These are phyloP conservation scores for Ricordea florida DNA, from an alignment of 92 coral and sea anemone species.

Conservation along the genomic window DNA sequence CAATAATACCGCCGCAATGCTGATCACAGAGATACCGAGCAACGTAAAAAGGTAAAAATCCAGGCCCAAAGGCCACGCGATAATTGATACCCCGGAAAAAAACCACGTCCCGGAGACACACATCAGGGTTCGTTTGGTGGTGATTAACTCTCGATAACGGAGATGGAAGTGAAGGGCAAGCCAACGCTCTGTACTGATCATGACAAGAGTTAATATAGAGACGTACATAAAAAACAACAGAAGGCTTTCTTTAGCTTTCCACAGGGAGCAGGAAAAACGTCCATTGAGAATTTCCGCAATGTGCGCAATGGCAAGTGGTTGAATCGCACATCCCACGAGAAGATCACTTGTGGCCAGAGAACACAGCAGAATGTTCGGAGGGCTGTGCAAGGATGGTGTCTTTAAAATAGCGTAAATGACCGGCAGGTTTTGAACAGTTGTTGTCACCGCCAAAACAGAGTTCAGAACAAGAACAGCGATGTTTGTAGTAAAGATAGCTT, in stretches of 20 bases:
- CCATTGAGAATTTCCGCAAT: neutral
- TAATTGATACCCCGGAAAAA: neutral
- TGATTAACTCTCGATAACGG: slow-evolving; percentile 1
- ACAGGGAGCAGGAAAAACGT: neutral
- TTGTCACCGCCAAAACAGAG: slow-evolving; percentile 1
- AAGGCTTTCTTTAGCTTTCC: slow-evolving; percentile 4
- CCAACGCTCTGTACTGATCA: slow-evolving; percentile 29
- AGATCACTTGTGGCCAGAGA: slow-evolving; percentile 16
- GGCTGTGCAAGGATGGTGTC: slow-evolving; percentile 19
- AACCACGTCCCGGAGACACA: neutral
- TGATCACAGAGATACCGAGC: neutral
- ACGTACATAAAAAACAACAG: slow-evolving; percentile 4
- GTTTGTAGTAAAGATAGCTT: neutral
- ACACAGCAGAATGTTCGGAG: slow-evolving; percentile 10
- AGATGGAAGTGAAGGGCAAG: slow-evolving; percentile 12
- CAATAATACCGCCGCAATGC: neutral
- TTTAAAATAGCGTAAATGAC: slow-evolving; percentile 9
- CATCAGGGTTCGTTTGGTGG: neutral
- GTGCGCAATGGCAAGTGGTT: slow-evolving; percentile 15
- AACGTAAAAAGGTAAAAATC: neutral
- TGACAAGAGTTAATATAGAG: neutral
- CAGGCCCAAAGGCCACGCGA: slow-evolving; percentile 9
- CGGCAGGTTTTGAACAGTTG: slow-evolving; percentile 10
- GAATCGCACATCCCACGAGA: neutral
- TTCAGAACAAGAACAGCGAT: slow-evolving; percentile 8